Conservation (phyloP, 2,888 invertebrate species). For the Drosophila falleni region DNA sequence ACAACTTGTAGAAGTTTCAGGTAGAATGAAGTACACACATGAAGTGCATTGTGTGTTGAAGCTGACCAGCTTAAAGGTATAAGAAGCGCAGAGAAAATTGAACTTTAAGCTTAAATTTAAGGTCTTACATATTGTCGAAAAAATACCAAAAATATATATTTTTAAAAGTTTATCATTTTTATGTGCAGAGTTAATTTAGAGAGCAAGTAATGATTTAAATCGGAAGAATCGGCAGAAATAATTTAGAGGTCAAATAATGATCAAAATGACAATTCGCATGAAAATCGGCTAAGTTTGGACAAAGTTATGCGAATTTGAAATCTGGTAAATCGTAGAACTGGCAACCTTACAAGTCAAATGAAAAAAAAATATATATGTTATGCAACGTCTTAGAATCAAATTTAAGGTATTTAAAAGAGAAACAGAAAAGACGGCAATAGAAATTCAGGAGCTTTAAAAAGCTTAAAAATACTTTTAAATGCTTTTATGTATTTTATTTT, state of each 20-base stretch:
- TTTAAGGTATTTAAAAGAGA: too few species aligned
- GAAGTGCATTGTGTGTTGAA: conserved; percentile 16
- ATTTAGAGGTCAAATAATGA: background rate
- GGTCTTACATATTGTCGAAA: background rate
- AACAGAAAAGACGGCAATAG: background rate
- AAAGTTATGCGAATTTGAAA: background rate
- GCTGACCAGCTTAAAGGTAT: conserved; percentile 13
- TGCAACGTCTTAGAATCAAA: too few species aligned
- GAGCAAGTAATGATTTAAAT: background rate
- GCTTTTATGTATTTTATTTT: conserved; percentile 2
- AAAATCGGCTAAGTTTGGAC: background rate
- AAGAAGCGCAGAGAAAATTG: conserved; percentile 13
- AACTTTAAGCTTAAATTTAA: conserved; percentile 8
- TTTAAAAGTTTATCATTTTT: background rate
- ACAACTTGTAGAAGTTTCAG: conserved; percentile 17
- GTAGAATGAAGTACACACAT: conserved; percentile 13
- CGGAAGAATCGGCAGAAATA: too few species aligned
- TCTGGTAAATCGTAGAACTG: background rate
- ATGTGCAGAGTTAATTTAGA: too few species aligned
- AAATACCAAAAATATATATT: background rate
- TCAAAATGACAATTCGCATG: background rate
- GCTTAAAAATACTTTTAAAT: conserved; percentile 2
- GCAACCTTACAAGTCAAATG: background rate
- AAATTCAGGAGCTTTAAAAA: background rate
- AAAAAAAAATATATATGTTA: too few species aligned